A percentile compares a stretch with the other conserved stretches of the same genome.
Evolutionary conservation across 2,888 invertebrate species (phyloP).

Genomic region (Zelleria hepariella): DNA sequence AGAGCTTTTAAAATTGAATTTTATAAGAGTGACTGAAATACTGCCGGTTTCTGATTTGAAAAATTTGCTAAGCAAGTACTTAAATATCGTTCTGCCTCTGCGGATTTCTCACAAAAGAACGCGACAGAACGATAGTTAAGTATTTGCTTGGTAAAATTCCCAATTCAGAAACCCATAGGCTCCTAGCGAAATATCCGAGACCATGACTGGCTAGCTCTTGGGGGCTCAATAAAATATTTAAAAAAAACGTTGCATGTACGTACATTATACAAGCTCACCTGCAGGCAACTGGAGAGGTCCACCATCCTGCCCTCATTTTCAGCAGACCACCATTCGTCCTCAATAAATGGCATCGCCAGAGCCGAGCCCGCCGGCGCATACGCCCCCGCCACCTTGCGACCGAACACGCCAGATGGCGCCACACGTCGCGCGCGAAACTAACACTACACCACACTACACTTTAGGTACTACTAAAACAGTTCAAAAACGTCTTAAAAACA

Average conservation of each 20-base stretch:
- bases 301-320: slow-evolving; percentile 96
- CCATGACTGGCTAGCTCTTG: too few species aligned
- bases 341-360: slow-evolving; percentile 95
- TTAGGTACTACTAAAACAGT: slow-evolving; percentile 5
- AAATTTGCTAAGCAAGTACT: too few species aligned
- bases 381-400: slow-evolving; percentile 75
- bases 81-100: too few species aligned
- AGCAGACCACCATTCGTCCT: slow-evolving; percentile 96
- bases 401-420: slow-evolving; percentile 56
- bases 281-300: slow-evolving; percentile 89
- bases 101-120: too few species aligned
- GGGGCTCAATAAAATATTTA: too few species aligned
- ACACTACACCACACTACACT: slow-evolving; percentile 7
- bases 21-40: too few species aligned
- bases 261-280: slow-evolving; percentile 63
- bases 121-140: too few species aligned
- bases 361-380: slow-evolving; percentile 75
- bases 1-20: too few species aligned
- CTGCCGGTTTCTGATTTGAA: too few species aligned
- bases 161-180: too few species aligned
- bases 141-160: too few species aligned
- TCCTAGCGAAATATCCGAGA: too few species aligned
- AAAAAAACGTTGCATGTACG: background rate
- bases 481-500: slow-evolving; percentile 20
- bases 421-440: slow-evolving; percentile 28